Evolutionary conservation across 37 sponge, comb jelly and placozoan species (phyloP), one percentile per base, ranked within the genome.

Genomic region (Cliona cf. orientalis): DNA sequence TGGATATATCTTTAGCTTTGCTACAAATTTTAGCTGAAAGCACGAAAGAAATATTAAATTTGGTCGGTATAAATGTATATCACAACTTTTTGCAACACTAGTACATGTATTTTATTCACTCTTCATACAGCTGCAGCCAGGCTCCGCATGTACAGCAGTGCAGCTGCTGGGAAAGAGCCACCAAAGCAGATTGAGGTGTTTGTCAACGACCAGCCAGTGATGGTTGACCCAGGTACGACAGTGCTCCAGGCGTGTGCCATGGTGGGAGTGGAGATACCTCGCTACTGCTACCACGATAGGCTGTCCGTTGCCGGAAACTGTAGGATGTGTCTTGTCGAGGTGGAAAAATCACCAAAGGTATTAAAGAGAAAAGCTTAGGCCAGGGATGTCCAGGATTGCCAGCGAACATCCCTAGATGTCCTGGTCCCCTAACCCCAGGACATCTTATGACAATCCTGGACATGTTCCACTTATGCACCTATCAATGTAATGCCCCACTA

Each of bases 291-390:
- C 77, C 99, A 98, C 60, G 99, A 98, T 5, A 73, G 99, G 0
- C 92, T 98, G 56, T 94, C 94, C 26, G 77, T 98, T 7, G 99
- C 98, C 60, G 98, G 98, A 0, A 98, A 98, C 84, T 98, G 98
- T 60, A 57, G 98, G 3, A 98, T 98, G 98, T 98, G 98, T 81
- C 81, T 98, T 21, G 98, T 96, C 59, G 96, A 98, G 78, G 89
- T 98, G 17, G 99, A 98, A 83, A 93, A 96, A 42, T 79, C 87
- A 25, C 82, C 95, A 0, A 96, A 97, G 72, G 97, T 97, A 29
- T n/a, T n/a, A n/a, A n/a, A n/a, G n/a, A n/a, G n/a, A n/a, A n/a
- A 79, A 58, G 22, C 23, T 65, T 31, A 53, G 3, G n/a, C n/a
- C n/a, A n/a, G n/a, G n/a, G n/a, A n/a, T n/a, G n/a, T n/a, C n/a